These are phyloP conservation scores for Ameiurus melas DNA, from an alignment of 2,113 vertebrate genomes.

Conservation along the genomic window DNA sequence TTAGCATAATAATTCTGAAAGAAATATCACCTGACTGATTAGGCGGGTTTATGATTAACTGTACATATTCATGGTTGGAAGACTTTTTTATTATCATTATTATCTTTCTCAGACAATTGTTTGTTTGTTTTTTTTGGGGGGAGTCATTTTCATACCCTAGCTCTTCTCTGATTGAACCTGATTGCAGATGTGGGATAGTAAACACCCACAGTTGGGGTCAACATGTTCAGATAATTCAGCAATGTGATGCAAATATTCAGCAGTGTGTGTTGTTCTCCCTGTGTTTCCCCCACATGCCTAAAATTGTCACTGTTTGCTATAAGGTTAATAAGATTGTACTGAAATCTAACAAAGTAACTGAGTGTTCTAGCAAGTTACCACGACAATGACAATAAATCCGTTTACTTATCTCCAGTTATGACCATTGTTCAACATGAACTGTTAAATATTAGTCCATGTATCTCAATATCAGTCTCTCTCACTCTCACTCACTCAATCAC, in stretches of 20 bases:
- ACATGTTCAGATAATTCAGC: not conserved
- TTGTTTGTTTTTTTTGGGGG: not conserved
- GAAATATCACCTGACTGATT: not conserved
- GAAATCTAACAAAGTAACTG: not conserved
- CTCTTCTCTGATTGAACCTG: not conserved
- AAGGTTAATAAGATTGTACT: not conserved
- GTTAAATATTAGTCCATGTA: not conserved
- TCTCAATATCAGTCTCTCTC: not conserved
- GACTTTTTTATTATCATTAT: not conserved
- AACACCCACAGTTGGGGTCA: not conserved
- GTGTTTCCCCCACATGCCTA: not conserved
- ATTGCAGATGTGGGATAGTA: not conserved
- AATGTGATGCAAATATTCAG: not conserved
- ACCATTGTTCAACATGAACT: not conserved
- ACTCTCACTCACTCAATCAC: too few relatives aligned
- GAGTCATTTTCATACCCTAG: too few relatives aligned
- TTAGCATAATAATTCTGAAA: too few relatives aligned
- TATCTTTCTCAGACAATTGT: not conserved
- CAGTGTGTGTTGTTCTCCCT: not conserved
- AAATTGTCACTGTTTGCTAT: not conserved
- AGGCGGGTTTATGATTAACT: not conserved
- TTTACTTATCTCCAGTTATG: not conserved
- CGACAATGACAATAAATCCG: not conserved
- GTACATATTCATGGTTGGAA: too few relatives aligned
- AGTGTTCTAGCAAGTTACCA: not conserved